phyloP scores from a whole-genome alignment of 2,888 invertebrate genomes.

The Lepidochrysops patricia region DNA sequence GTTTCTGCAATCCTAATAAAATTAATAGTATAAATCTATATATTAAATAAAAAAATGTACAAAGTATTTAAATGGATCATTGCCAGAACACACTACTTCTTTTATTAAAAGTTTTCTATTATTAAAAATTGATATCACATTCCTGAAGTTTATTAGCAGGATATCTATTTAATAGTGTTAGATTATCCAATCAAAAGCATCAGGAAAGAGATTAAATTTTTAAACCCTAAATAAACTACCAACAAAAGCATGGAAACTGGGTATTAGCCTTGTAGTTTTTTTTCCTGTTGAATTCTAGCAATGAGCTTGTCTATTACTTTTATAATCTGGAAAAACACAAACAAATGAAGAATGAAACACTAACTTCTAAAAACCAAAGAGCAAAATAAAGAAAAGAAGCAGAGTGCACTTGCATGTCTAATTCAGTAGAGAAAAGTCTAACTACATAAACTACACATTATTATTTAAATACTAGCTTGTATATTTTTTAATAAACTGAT shows the following conservation, averaged over 20 bases:
- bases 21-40: conserved; percentile 39
- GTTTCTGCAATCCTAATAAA: conserved; percentile 60
- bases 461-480: not conserved
- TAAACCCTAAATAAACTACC: no score
- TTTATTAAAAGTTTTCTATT: no score
- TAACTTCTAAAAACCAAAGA: conserved; percentile 17
- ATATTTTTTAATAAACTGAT: not conserved
- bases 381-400: conserved; percentile 38
- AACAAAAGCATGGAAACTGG: no score
- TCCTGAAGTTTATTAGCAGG: no score
- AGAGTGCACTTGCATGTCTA: conserved; percentile 24
- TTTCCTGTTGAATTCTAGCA: conserved; percentile 5
- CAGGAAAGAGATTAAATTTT: no score
- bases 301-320: not conserved
- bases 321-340: conserved; percentile 5
- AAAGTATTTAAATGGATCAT: conserved; percentile 15
- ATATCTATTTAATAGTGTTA: no score
- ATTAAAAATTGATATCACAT: no score
- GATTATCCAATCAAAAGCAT: no score
- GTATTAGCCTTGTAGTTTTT: no score
- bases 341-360: conserved; percentile 1
- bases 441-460: conserved; percentile 12
- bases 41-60: conserved; percentile 21
- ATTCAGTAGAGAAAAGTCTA: conserved; percentile 1
- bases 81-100: not conserved